Evolutionary conservation across 2,888 invertebrate species (phyloP).

Genomic region (Diogma glabrata): DNA sequence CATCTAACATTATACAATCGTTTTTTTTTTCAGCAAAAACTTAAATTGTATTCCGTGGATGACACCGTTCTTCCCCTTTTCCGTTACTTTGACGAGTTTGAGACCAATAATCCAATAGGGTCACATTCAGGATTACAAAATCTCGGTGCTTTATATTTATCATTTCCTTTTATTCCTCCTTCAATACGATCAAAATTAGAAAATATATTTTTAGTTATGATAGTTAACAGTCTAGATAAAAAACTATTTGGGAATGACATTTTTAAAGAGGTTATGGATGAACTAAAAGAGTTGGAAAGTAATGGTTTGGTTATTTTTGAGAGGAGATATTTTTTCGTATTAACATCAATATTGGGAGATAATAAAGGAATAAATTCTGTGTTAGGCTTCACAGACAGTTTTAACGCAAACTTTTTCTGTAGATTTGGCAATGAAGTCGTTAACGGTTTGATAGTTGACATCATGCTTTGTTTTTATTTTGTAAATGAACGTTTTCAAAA

Average conservation of each 20-base stretch:
- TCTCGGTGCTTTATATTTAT: slow-evolving; percentile 16
- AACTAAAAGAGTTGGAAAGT: neutral
- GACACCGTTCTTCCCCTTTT: slow-evolving; percentile 10
- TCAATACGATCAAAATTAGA: slow-evolving; percentile 9
- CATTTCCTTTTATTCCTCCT: slow-evolving; percentile 15
- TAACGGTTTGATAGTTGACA: neutral
- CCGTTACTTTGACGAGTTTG: slow-evolving; percentile 17
- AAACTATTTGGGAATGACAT: neutral
- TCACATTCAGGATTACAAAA: slow-evolving; percentile 18
- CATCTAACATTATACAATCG: neutral
- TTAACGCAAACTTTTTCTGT: slow-evolving; percentile 10
- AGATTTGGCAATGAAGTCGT: slow-evolving; percentile 5
- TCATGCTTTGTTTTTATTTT: neutral
- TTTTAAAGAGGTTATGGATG: neutral
- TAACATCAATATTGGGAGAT: slow-evolving; percentile 6
- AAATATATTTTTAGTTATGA: slow-evolving; percentile 11
- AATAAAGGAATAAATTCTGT: slow-evolving; percentile 13
- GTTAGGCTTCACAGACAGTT: slow-evolving; percentile 10
- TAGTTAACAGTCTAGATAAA: neutral
- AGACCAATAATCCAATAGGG: slow-evolving; percentile 15
- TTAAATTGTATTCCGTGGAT: neutral
- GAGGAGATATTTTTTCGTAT: neutral
- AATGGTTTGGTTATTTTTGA: neutral
- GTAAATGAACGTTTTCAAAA: neutral
- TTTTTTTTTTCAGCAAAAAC: neutral